These are phyloP conservation scores for Atractosteus spatula DNA, from an alignment of 2,113 vertebrate species.

Conservation along the genomic window DNA sequence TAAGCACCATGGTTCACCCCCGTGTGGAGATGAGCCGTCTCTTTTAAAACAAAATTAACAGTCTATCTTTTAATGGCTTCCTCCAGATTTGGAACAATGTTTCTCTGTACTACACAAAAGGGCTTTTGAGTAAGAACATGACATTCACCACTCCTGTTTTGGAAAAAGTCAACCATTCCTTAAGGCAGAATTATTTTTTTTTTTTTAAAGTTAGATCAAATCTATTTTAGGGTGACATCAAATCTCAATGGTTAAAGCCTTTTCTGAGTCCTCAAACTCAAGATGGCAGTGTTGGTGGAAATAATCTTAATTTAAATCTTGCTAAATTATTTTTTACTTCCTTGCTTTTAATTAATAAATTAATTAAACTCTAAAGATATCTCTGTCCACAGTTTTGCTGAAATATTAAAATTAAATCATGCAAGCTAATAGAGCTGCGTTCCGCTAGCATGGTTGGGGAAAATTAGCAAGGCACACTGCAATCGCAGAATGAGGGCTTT, in stretches of 20 bases:
- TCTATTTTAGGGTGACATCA: slow-evolving; percentile 8
- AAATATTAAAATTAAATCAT: neutral
- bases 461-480: neutral
- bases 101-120: neutral
- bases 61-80: too few relatives aligned
- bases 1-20: too few relatives aligned
- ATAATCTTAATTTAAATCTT: slow-evolving; percentile 5
- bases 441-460: neutral
- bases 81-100: too few relatives aligned
- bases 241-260: slow-evolving; percentile 3
- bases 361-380: slow-evolving; percentile 7
- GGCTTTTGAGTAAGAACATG: neutral
- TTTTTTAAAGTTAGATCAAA: neutral
- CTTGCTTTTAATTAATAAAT: slow-evolving; percentile 16
- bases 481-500: neutral
- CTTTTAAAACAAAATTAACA: neutral
- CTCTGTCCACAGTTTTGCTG: slow-evolving; percentile 1
- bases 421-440: neutral
- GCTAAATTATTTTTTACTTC: slow-evolving; percentile 13
- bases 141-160: neutral
- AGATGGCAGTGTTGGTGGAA: slow-evolving; percentile 6
- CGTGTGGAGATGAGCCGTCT: neutral
- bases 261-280: neutral
- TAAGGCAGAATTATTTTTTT: neutral
- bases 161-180: slow-evolving; percentile 9